phyloP scores from a whole-genome alignment of 1,140 invertebrate species.

The Chironomus striatipennis region DNA sequence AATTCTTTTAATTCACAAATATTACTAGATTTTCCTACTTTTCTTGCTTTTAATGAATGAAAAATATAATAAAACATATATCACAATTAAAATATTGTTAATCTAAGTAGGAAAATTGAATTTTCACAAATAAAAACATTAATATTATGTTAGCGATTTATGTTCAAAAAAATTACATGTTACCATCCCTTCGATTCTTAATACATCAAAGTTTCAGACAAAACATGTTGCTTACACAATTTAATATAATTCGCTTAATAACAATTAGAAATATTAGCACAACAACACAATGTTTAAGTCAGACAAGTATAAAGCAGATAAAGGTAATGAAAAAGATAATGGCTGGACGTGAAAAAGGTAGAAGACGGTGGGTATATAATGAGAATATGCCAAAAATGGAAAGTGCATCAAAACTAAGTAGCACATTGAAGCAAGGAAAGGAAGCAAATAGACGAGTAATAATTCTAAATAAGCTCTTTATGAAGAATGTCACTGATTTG shows the following conservation, averaged over 20 bases:
- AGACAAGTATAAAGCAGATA: conserved; percentile 29
- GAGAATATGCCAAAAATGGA: conserved; percentile 27
- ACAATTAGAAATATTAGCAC: conserved; percentile 25
- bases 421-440: conserved; percentile 37
- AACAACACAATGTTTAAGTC: conserved; percentile 26
- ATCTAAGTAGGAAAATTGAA: too few species aligned
- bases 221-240: neutral
- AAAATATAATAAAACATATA: too few species aligned
- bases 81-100: too few species aligned
- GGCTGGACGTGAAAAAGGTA: conserved; percentile 33
- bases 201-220: too few species aligned
- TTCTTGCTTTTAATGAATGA: too few species aligned
- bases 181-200: neutral
- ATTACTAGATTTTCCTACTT: too few species aligned
- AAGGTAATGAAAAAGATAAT: conserved; percentile 34
- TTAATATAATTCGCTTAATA: conserved; percentile 31
- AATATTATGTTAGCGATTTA: too few species aligned
- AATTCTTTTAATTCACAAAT: conserved; percentile 29
- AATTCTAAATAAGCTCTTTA: conserved; percentile 69
- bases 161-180: too few species aligned
- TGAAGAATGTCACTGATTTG: conserved; percentile 65
- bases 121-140: too few species aligned
- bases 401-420: neutral
- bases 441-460: conserved; percentile 43
- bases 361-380: conserved; percentile 32